Percentiles rank a stretch among this genome's conserved stretches.
These are phyloP conservation scores for Sycon ciliatum DNA, from an alignment of 37 sponge, comb jelly and placozoan species.

Conservation along the genomic window DNA sequence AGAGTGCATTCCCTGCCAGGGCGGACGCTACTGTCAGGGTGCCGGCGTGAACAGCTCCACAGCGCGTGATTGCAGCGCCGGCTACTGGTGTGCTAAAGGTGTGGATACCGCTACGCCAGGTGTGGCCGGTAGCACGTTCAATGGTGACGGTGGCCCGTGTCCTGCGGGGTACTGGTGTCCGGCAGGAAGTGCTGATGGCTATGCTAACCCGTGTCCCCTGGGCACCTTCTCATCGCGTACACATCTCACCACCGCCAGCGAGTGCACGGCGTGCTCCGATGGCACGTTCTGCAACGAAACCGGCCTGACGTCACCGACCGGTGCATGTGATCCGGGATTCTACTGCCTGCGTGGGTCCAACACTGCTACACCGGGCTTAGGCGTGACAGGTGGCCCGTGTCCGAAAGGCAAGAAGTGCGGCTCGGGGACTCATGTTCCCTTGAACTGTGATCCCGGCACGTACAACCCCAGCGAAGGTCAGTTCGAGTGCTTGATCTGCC, in stretches of 20 bases:
- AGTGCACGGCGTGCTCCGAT: background rate
- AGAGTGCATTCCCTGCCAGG: slow-evolving; percentile 18
- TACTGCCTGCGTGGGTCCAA: slow-evolving; percentile 14
- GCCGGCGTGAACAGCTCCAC: background rate
- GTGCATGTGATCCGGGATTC: slow-evolving; percentile 29
- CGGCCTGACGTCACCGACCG: slow-evolving; percentile 22
- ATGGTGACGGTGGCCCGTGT: background rate
- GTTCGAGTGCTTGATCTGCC: slow-evolving; percentile 20
- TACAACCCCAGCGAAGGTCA: slow-evolving; percentile 14
- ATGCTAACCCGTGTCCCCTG: background rate
- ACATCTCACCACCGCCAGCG: background rate
- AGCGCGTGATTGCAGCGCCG: background rate
- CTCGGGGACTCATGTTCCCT: background rate
- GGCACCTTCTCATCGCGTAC: background rate
- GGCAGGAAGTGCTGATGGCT: background rate
- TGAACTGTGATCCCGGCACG: background rate
- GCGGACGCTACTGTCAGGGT: slow-evolving; percentile 18
- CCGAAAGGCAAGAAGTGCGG: background rate
- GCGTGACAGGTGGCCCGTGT: background rate
- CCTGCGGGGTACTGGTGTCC: background rate
- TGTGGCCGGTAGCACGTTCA: background rate
- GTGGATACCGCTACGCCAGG: background rate
- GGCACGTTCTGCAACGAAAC: slow-evolving; percentile 23
- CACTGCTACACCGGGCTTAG: background rate
- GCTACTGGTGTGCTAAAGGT: background rate